Percentiles rank a stretch among this genome's conserved stretches.
These are phyloP conservation scores for Phengaris arion DNA, from an alignment of 2,888 invertebrate species.

Conservation along the genomic window DNA sequence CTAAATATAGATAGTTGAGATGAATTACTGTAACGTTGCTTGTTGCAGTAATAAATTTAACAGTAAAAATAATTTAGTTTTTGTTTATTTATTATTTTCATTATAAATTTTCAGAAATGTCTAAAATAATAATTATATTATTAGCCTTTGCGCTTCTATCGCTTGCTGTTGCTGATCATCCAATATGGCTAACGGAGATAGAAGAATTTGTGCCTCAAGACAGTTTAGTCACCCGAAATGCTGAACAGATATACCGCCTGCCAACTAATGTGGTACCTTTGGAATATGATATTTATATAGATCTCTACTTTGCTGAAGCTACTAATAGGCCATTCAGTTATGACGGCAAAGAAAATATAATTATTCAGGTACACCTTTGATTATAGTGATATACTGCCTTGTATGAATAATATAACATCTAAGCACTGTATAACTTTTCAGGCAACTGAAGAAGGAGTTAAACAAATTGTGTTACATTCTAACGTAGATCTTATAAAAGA, in stretches of 20 bases:
- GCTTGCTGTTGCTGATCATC: slow-evolving; percentile 50
- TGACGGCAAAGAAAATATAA: slow-evolving; percentile 58
- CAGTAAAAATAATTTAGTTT: not conserved
- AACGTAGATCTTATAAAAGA: slow-evolving; percentile 61
- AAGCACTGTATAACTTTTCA: slow-evolving; percentile 41
- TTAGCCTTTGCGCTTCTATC: slow-evolving; percentile 52
- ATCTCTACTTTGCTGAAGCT: slow-evolving; percentile 63
- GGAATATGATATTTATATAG: slow-evolving; percentile 64
- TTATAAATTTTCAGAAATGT: slow-evolving; percentile 52
- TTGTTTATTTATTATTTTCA: not conserved
- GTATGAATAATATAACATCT: no score
- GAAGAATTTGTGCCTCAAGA: slow-evolving; percentile 43
- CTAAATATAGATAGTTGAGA: no score
- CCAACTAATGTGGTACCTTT: slow-evolving; percentile 62
- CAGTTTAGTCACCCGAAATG: slow-evolving; percentile 42
- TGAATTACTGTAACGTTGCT: no score
- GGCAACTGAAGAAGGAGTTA: slow-evolving; percentile 56
- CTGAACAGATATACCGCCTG: slow-evolving; percentile 54
- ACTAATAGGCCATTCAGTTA: slow-evolving; percentile 60
- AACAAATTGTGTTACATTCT: slow-evolving; percentile 69
- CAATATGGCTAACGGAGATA: slow-evolving; percentile 56
- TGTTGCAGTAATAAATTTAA: no score
- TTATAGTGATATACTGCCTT: not conserved
- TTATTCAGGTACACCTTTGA: slow-evolving; percentile 53
- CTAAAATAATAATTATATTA: slow-evolving; percentile 42